Base-by-base conservation (phyloP, 2,797 vertebrate genomes). In the Catamblyrhynchus diadema region DNA sequence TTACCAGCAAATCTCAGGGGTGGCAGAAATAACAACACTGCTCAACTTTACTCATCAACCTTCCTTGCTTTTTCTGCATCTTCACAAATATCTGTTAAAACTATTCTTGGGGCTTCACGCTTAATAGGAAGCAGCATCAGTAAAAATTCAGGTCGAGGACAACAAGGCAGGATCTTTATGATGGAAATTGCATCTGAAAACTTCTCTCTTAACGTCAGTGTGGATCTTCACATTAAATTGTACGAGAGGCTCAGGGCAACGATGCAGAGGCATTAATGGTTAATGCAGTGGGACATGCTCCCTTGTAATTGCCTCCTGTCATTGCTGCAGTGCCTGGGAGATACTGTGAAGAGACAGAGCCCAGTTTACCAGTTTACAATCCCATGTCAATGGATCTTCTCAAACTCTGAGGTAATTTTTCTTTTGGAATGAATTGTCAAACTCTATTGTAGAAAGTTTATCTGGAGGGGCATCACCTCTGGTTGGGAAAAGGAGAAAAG, bases 121-220 rank as follows among this genome's bases (percentile, higher is more conserved):
- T 85, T 95, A 74, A 92, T 41, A 70, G 41, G 75, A 91, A 92
- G 70, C 37, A 84, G 71, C 90, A 91, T 84, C 81, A 84, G 71
- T 83, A 96, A 86, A 82, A 93, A 93, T 48, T 87, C 81, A 69
- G 60, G 64, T 77, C 1, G 41, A 94, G 59, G 82, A 92, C 61
- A 92, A 86, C 56, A 71, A 77, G 51, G 37, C 82, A 93, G 93
- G 45, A 90, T 16, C 24, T 57, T 57, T 88, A 20, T 96, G 94
- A 96, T 65, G 93, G 59, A 95, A 95, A 96, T 81, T 60, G 42
- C 65, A 75, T 91, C 92, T 93, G 94, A 97, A 97, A 96, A 94
- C 85, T 93, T 86, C 86, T 95, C 62, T 88, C 60, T 86, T 28
- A 89, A 64, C 0, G 81, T 96, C 96, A 91, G 20, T 30, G 51